phyloP scores from a whole-genome alignment of 2,797 vertebrate species.

The Ara ararauna region DNA sequence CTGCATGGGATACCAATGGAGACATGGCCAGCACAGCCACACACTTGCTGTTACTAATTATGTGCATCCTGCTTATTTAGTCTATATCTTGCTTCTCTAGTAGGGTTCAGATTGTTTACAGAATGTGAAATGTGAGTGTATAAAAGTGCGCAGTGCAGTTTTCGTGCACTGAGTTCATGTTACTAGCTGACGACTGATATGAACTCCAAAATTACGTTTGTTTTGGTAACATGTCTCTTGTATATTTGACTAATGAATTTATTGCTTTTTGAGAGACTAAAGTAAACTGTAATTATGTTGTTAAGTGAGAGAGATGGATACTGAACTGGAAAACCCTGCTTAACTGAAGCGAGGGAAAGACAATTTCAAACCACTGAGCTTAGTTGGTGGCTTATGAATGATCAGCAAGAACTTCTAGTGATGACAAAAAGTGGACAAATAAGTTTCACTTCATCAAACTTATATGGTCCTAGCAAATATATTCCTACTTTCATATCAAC shows the following conservation, averaged over 20 bases:
- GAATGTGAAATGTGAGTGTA: neutral
- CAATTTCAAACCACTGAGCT: neutral
- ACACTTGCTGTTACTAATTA: neutral
- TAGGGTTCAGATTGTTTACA: neutral
- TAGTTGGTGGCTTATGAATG: neutral
- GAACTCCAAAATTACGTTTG: neutral
- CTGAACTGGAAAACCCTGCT: neutral
- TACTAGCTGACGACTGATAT: neutral
- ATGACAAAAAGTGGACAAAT: neutral
- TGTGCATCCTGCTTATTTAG: neutral
- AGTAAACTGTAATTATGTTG: neutral
- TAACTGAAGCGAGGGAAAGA: neutral
- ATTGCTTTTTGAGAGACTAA: neutral
- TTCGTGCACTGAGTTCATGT: accelerated
- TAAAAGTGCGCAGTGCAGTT: neutral
- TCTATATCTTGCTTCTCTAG: neutral
- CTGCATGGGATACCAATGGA: neutral
- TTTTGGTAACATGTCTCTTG: neutral
- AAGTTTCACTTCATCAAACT: neutral
- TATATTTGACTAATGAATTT: neutral
- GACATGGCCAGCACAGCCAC: neutral
- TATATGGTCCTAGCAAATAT: neutral
- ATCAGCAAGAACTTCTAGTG: neutral
- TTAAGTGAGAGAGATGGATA: accelerated
- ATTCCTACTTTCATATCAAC: neutral